These are phyloP conservation scores for Exocentrus adspersus DNA, from an alignment of 2,888 invertebrate genomes.

Conservation along the genomic window DNA sequence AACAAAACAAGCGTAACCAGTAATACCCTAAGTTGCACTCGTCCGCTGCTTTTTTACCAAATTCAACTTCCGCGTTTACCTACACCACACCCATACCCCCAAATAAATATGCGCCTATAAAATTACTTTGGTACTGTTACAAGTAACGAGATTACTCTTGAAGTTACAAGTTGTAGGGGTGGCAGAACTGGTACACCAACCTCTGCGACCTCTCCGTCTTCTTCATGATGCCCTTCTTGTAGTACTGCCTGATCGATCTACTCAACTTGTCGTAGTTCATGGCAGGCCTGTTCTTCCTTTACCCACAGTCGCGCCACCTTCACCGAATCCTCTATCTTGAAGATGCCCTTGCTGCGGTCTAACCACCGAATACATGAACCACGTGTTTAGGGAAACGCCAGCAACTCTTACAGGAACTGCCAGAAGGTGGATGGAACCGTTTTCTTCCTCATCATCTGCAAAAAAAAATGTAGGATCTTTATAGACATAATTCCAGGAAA, in stretches of 20 bases:
- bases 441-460: no score
- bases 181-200: conserved; percentile 98
- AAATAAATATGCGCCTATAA: conserved; percentile 20
- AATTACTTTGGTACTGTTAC: conserved; percentile 34
- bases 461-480: no score
- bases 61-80: conserved; percentile 44
- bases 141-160: conserved; percentile 35
- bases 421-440: conserved; percentile 99
- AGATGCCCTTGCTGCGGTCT: conserved; percentile 92
- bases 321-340: conserved; percentile 99
- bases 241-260: conserved; percentile 97
- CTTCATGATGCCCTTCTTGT: conserved; percentile 99
- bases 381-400: conserved; percentile 87
- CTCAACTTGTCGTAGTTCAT: conserved; percentile 99
- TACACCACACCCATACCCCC: conserved; percentile 35
- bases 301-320: conserved; percentile 98
- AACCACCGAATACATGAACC: conserved; percentile 98
- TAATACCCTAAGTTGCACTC: conserved; percentile 58
- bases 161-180: conserved; percentile 86
- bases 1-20: conserved; percentile 40
- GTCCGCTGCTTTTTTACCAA: conserved; percentile 57
- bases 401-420: conserved; percentile 97
- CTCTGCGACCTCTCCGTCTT: conserved; percentile 98
- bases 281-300: conserved; percentile 96
- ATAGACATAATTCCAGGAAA: no score